A percentile compares a stretch with the other conserved stretches of the same genome.
Conservation (phyloP, 2,113 vertebrate species). For the Limnothrissa miodon region DNA sequence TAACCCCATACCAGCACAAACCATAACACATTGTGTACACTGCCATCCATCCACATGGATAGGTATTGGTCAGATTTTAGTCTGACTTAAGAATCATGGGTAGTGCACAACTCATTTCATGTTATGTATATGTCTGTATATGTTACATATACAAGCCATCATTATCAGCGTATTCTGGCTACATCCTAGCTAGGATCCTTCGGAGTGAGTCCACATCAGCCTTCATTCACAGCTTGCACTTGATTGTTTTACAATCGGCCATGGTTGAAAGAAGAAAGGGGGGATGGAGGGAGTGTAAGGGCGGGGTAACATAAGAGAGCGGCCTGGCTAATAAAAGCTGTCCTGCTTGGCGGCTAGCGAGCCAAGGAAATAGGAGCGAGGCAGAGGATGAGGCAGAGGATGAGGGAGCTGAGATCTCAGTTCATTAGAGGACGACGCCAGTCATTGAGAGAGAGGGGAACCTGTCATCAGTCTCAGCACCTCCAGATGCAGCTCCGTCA, state of each 20-base stretch:
- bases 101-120: too few species aligned
- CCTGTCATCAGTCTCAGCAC: constrained; percentile 41
- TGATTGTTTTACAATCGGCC: constrained; percentile 7
- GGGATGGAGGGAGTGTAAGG: neutral
- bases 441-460: constrained; percentile 41
- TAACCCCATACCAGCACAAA: neutral
- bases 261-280: neutral
- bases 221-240: neutral
- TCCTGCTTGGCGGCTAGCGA: constrained; percentile 28
- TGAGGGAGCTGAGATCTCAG: constrained; percentile 51
- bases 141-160: too few species aligned
- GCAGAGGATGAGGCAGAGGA: neutral
- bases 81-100: too few species aligned
- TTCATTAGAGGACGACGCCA: constrained; percentile 53
- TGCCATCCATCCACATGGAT: neutral
- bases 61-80: neutral
- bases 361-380: too few species aligned
- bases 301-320: constrained; percentile 21
- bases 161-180: too few species aligned
- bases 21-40: neutral
- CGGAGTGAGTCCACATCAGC: neutral
- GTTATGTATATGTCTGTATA: too few species aligned
- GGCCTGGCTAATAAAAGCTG: constrained; percentile 35
- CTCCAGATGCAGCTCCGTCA: constrained; percentile 23
- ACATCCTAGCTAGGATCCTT: neutral